Conservation (phyloP, 2,113 vertebrate genomes). For the Nerophis ophidion region DNA sequence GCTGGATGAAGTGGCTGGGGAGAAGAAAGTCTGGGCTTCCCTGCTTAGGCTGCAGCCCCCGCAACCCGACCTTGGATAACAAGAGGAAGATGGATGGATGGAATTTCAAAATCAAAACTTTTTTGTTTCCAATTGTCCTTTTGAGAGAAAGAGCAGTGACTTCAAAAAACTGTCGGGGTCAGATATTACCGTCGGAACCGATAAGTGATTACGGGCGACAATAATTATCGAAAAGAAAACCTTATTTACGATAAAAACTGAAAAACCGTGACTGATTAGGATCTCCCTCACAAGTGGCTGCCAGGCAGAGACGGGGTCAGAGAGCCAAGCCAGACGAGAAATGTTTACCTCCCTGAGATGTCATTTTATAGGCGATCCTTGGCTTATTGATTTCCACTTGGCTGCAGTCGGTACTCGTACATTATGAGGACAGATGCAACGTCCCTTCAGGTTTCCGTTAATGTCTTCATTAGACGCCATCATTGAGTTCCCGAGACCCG, state of each 20-base stretch:
- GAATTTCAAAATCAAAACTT: too few species aligned
- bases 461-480: conserved; percentile 32
- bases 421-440: conserved; percentile 25
- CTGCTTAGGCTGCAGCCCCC: too few species aligned
- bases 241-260: not conserved
- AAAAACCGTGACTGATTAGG: conserved; percentile 1
- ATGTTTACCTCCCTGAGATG: conserved; percentile 22
- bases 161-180: too few species aligned
- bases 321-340: conserved; percentile 31
- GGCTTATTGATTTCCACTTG: conserved; percentile 41
- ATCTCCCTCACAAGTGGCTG: conserved; percentile 5
- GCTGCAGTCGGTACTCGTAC: conserved; percentile 19
- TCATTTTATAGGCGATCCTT: conserved; percentile 44
- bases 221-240: not conserved
- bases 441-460: conserved; percentile 16
- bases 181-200: not conserved
- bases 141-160: too few species aligned
- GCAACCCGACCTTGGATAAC: too few species aligned
- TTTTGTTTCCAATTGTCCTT: too few species aligned
- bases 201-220: not conserved
- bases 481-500: conserved; percentile 26
- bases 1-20: too few species aligned
- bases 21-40: too few species aligned
- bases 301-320: conserved; percentile 22
- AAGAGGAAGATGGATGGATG: too few species aligned